A percentile compares a stretch with the other conserved stretches of the same genome.
Evolutionary conservation across 2,113 vertebrate genomes (phyloP).

Genomic region (Elephas maximus): DNA sequence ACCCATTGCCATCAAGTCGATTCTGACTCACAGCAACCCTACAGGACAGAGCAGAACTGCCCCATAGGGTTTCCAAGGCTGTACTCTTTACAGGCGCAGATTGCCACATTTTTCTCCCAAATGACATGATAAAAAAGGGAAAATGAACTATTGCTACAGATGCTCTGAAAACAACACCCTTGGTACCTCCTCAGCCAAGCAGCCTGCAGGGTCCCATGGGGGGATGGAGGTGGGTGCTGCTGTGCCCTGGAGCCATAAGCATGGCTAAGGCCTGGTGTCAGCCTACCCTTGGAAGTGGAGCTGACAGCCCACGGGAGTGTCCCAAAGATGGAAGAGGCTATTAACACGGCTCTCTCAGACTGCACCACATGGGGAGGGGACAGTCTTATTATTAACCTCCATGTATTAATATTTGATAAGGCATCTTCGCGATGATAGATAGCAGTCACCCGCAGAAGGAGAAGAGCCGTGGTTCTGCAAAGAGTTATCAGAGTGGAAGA

Average conservation of each 20-base stretch:
- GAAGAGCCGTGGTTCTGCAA: conserved; percentile 29
- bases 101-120: too few species aligned
- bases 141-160: conserved; percentile 58
- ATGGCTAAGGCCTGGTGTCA: conserved; percentile 24
- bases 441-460: conserved; percentile 50
- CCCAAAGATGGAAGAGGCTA: conserved; percentile 61
- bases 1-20: too few species aligned
- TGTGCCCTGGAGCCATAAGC: neutral
- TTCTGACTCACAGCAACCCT: too few species aligned
- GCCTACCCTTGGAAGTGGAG: conserved; percentile 37
- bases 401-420: conserved; percentile 80
- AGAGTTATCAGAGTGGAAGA: conserved; percentile 16
- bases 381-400: conserved; percentile 76
- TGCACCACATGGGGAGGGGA: neutral
- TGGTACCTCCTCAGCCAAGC: neutral
- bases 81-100: too few species aligned
- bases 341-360: conserved; percentile 54
- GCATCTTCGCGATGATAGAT: conserved; percentile 65
- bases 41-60: too few species aligned
- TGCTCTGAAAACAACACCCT: conserved; percentile 50
- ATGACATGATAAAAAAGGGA: neutral
- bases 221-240: neutral
- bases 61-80: too few species aligned
- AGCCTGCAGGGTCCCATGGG: neutral
- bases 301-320: conserved; percentile 41